Percentiles rank a stretch among this genome's conserved stretches.
Evolutionary conservation across 1,140 invertebrate genomes (phyloP).

Genomic region (silkworm (Bombyx mori)): ASM3026992v2 NC_085107.1:16861001-16861500

Average conservation of each 20-base stretch:
- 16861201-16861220: slow-evolving; percentile 11
- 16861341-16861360: neutral
- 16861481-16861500: slow-evolving; percentile 20
- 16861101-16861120: no score
- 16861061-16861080: no score
- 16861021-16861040: no score
- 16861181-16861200: slow-evolving; percentile 38
- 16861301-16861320: neutral
- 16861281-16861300: no score
- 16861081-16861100: no score
- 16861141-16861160: slow-evolving; percentile 22
- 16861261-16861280: no score
- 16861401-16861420: neutral
- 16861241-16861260: neutral
- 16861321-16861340: neutral
- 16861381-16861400: slow-evolving; percentile 6
- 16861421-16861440: neutral
- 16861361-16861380: slow-evolving; percentile 4
- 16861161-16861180: slow-evolving; percentile 13
- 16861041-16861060: no score
- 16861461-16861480: slow-evolving; percentile 7
- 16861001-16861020: no score
- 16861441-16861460: neutral
- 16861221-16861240: neutral
- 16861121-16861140: neutral